Evolutionary conservation across 2,888 invertebrate genomes (phyloP), one percentile per base, ranked within the genome.

Genomic region (Meteorus cinctellus): DNA sequence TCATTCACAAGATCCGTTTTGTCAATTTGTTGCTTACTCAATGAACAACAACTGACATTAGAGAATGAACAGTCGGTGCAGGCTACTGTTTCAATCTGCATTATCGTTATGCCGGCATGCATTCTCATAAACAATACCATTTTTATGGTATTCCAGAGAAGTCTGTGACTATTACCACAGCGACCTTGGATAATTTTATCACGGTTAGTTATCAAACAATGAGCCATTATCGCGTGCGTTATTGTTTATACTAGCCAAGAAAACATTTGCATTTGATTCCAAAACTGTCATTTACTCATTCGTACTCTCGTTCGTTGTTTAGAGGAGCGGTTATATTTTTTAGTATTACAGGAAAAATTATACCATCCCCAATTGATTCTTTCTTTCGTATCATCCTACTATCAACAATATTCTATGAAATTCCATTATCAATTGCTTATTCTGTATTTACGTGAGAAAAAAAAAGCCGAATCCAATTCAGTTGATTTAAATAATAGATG

Each of bases 171-270:
- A n/a, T 45, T 27, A 1, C 31, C 1, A 14, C 16, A 63, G 45
- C 63, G 45, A 65, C 36, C 69, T 62, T 63, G 36, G 27, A 65
- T 27, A 34, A 10, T 63, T 63, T 69, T 70, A 69, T 75, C 74
- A 59, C 16, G 63, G n/a, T 16, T 19, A 16, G 51, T 75, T 75
- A 75, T 70, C 74, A 65, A 55, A 36, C 65, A 19, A 24, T 36
- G 65, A 74, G 31, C 34, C n/a, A 70, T 65, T 75, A 51, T 27
- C 45, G 34, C 34, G n/a, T 31, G 67, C 36, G 24, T 67, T 36
- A 65, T 29, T 45, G 27, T 27, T 24, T 67, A 34, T 45, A 63
- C 27, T 34, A 48, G 68, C 45, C 48, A 63, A 41, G 34, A 70
- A 67, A 62, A 24, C 34, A 65, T 65, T 41, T 41, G 19, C 41